Base-by-base conservation (phyloP, 2,888 invertebrate genomes). In the Micoletzkya japonica region DNA sequence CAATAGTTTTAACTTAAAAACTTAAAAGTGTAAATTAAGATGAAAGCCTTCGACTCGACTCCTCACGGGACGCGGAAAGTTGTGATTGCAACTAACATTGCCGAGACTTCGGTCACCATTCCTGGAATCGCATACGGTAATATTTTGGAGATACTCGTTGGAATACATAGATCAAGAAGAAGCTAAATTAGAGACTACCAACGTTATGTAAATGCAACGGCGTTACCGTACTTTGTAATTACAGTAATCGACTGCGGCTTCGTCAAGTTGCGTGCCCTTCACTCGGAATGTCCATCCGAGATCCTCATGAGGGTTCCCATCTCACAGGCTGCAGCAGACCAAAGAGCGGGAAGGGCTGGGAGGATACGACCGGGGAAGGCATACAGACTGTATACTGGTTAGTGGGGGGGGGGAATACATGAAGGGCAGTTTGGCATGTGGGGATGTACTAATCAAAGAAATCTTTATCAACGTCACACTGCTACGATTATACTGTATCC, bases 71-170 rank as follows among this genome's bases (percentile, higher is more conserved):
- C 90, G 0, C 88, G 97, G 36, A 97, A 96, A 87, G 91, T 96
- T 30, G 90, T 98, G 0, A 88, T 97, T 4, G 92, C 96, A 0
- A 97, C 96, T 0, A 97, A 97, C 85, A 92, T 98, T 67, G 96
- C 97, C 0, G 97, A 98, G 87, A 93, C 97, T 0, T 95, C 95
- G 1, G 90, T 97, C 26, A 97, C 97, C 0, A 94, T 97, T 82
- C 91, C 92, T 3, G 95, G 95, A 32, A 91, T 98, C 75, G 91
- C 91, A 37, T 94, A 94, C 87, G 93, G 93, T 93, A 87, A 87
- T 24, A 10, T 10, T 20, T 54, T n/a, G n/a, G n/a, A n/a, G n/a
- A n/a, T n/a, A n/a, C n/a, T n/a, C n/a, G n/a, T n/a, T 44, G 49
- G n/a, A 17, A n/a, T 17, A n/a, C n/a, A n/a, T 14, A n/a, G n/a